Evolutionary conservation across 2,113 vertebrate species (phyloP).

Genomic region (Sitta europaea): DNA sequence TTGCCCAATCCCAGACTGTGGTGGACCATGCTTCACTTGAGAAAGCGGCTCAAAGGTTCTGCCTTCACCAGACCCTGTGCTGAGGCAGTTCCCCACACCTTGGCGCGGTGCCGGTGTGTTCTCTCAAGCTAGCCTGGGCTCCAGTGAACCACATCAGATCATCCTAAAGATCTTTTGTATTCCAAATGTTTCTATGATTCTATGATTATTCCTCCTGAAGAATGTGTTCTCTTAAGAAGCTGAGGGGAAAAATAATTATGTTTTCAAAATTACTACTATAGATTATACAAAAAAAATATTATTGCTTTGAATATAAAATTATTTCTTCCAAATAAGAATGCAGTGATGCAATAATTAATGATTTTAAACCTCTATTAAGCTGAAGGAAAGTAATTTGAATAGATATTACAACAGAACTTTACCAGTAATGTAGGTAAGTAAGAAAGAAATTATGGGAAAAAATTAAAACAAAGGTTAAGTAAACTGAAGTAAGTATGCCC

Average conservation of each 20-base stretch:
- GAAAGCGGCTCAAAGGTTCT: too few species aligned
- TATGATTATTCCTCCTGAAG: neutral
- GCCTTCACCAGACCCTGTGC: too few species aligned
- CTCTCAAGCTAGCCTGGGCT: too few species aligned
- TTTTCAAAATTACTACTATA: neutral
- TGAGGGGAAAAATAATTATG: neutral
- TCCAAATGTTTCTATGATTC: neutral
- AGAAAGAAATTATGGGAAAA: neutral
- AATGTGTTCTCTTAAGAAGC: neutral
- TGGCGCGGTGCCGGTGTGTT: too few species aligned
- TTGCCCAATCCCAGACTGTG: too few species aligned
- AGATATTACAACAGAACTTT: neutral
- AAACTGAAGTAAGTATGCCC: neutral
- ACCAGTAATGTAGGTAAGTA: neutral
- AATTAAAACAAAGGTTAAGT: neutral
- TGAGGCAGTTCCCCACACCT: too few species aligned
- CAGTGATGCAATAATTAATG: neutral
- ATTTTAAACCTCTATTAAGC: neutral
- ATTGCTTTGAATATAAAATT: neutral
- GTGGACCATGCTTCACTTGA: too few species aligned
- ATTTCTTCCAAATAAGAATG: neutral
- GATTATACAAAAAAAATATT: neutral
- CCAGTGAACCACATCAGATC: too few species aligned
- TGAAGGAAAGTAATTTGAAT: neutral
- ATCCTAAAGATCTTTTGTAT: neutral